Conservation (phyloP, 2,888 invertebrate species). For the Reticulitermes lucifugus region DNA sequence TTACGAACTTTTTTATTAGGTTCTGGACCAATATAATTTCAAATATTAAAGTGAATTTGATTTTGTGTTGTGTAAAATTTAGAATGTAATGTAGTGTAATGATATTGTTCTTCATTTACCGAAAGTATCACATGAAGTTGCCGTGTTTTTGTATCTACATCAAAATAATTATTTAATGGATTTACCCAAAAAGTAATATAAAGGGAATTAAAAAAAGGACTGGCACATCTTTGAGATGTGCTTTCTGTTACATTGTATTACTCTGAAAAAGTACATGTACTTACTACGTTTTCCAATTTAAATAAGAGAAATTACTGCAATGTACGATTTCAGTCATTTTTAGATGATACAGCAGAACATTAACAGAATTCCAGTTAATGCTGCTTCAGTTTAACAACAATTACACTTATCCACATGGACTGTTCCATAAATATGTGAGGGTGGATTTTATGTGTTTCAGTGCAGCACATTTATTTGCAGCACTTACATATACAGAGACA, state of each 20-base stretch:
- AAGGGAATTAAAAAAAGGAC: background rate
- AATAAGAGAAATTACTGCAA: background rate
- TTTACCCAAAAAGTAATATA: background rate
- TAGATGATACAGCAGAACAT: background rate
- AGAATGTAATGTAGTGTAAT: background rate
- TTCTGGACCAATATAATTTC: background rate
- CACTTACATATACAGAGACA: too few relatives aligned
- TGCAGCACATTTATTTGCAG: too few relatives aligned
- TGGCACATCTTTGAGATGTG: background rate
- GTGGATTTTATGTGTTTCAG: too few relatives aligned
- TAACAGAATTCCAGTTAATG: too few relatives aligned
- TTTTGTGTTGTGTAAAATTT: background rate
- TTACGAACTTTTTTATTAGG: background rate
- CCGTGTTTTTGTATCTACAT: background rate
- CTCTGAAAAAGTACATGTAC: background rate
- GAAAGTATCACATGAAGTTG: background rate
- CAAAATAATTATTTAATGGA: background rate
- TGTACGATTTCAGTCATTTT: background rate
- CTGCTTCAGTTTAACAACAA: too few relatives aligned
- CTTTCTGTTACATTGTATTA: background rate
- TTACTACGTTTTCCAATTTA: background rate
- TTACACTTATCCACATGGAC: too few relatives aligned
- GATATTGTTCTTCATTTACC: background rate
- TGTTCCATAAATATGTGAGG: too few relatives aligned
- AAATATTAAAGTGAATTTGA: background rate